Percentiles rank a stretch among this genome's conserved stretches.
phyloP scores from a whole-genome alignment of 2,888 invertebrate genomes.

The Andricus quercusramuli region DNA sequence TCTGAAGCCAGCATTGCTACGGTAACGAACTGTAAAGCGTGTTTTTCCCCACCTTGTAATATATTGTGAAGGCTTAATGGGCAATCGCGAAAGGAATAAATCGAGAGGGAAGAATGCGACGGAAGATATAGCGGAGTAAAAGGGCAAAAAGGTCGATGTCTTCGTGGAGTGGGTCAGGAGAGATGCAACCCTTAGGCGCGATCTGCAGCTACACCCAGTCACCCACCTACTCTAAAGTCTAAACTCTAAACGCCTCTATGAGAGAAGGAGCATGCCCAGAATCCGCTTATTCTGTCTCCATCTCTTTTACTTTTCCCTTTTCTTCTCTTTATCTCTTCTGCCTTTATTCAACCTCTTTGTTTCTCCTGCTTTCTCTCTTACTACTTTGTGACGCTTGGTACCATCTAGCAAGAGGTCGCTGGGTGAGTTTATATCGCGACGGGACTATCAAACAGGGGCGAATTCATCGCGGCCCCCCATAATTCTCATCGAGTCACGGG shows the following conservation, averaged over 20 bases:
- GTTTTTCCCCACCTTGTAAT: slow-evolving; percentile 45
- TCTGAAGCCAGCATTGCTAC: not conserved
- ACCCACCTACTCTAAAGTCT: slow-evolving; percentile 34
- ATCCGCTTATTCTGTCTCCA: not conserved
- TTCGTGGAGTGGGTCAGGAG: slow-evolving; percentile 63
- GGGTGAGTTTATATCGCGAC: slow-evolving; percentile 59
- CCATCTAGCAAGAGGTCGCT: slow-evolving; percentile 39
- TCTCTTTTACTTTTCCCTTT: not conserved
- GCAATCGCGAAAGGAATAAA: slow-evolving; percentile 46
- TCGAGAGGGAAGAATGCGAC: slow-evolving; percentile 45
- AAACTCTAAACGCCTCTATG: slow-evolving; percentile 21
- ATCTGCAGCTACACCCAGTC: slow-evolving; percentile 49
- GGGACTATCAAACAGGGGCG: slow-evolving; percentile 65
- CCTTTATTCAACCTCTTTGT: slow-evolving; percentile 34
- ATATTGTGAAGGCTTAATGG: slow-evolving; percentile 50
- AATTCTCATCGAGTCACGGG: slow-evolving; percentile 59
- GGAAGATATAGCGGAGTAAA: slow-evolving; percentile 43
- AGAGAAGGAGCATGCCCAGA: too few species aligned
- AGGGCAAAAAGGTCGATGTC: slow-evolving; percentile 54
- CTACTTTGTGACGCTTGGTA: not conserved
- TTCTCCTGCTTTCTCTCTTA: slow-evolving; percentile 41
- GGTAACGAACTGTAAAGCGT: slow-evolving; percentile 50
- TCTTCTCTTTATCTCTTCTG: not conserved
- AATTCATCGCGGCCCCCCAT: slow-evolving; percentile 54
- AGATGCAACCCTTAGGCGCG: slow-evolving; percentile 51